Percentiles rank a stretch among this genome's conserved stretches.
These are phyloP conservation scores for Phania funesta DNA, from an alignment of 2,888 invertebrate genomes.

Conservation along the genomic window DNA sequence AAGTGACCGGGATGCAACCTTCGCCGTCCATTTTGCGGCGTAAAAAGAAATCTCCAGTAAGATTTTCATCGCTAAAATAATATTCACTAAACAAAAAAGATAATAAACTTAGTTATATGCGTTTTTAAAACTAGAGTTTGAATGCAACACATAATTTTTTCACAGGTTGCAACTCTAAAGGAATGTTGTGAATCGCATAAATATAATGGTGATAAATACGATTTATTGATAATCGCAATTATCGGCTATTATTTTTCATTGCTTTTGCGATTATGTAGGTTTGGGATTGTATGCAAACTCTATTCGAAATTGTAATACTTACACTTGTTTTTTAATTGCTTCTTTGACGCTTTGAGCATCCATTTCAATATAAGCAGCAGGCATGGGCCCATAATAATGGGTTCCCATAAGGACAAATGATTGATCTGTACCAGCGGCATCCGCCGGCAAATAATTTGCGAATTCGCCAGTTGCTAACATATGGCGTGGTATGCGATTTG, in stretches of 20 bases:
- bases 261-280: too few relatives aligned
- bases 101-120: neutral
- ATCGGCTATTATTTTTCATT: too few relatives aligned
- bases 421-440: constrained; percentile 76
- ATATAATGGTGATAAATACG: too few relatives aligned
- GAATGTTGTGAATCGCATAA: too few relatives aligned
- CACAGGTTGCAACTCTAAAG: too few relatives aligned
- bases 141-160: too few relatives aligned
- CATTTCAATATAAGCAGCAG: constrained; percentile 79
- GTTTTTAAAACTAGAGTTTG: neutral
- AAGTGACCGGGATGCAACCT: constrained; percentile 94
- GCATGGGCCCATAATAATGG: constrained; percentile 79
- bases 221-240: too few relatives aligned
- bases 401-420: constrained; percentile 80
- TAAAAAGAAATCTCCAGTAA: constrained; percentile 96
- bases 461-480: constrained; percentile 78
- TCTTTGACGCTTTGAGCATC: constrained; percentile 86
- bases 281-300: too few relatives aligned
- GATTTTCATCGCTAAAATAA: constrained; percentile 98
- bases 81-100: constrained; percentile 88
- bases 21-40: constrained; percentile 97
- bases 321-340: constrained; percentile 94
- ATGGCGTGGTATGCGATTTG: constrained; percentile 80
- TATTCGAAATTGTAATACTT: too few relatives aligned
- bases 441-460: constrained; percentile 76